These are phyloP conservation scores for Stenchaetothrips biformis DNA, from an alignment of 2,888 invertebrate genomes.

Conservation along the genomic window DNA sequence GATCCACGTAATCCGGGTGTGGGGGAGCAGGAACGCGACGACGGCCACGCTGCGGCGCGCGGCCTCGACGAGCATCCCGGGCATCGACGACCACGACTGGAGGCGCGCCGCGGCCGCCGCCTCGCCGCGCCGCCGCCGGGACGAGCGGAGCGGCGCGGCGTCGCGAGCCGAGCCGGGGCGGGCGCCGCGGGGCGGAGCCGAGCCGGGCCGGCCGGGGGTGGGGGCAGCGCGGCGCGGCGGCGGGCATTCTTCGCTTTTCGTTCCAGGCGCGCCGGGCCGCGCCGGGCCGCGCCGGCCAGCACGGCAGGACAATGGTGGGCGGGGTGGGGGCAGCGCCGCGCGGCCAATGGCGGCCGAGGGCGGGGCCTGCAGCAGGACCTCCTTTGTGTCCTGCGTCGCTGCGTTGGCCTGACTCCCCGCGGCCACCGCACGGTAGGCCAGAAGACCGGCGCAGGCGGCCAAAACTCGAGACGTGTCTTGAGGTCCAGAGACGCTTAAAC, in stretches of 20 bases:
- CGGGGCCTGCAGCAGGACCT: neutral
- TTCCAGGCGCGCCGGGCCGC: neutral
- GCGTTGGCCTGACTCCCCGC: neutral
- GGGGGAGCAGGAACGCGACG: neutral
- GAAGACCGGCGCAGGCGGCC: too few species aligned
- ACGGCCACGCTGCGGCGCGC: neutral
- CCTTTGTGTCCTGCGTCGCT: neutral
- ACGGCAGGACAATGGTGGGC: neutral
- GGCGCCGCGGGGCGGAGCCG: neutral
- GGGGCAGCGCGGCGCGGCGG: neutral
- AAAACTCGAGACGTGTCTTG: too few species aligned
- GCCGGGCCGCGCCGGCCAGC: neutral
- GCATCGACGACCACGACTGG: neutral
- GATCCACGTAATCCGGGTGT: neutral
- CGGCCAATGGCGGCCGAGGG: neutral
- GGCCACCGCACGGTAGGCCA: too few species aligned
- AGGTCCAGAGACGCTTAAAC: too few species aligned
- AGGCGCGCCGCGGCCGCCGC: neutral
- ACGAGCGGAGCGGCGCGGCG: neutral
- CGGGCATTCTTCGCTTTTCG: neutral
- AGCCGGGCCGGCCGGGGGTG: neutral
- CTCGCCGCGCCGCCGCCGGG: neutral
- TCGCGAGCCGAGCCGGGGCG: neutral
- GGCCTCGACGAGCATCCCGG: neutral
- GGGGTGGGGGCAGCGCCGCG: neutral